Conservation (phyloP, 2,888 invertebrate species). For the Coleophora deauratella region DNA sequence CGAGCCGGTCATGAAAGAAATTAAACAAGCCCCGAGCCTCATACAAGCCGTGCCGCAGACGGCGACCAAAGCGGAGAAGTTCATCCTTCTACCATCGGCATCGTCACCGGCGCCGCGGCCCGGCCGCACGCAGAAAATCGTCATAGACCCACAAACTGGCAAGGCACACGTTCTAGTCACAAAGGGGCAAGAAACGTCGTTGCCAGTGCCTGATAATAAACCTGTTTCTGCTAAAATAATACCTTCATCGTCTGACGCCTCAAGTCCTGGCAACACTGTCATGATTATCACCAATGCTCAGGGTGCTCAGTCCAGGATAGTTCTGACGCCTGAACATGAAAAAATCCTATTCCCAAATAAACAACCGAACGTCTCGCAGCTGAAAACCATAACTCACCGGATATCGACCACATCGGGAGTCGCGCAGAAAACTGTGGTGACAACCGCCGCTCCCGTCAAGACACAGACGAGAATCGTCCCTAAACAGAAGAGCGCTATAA, state of each 20-base stretch:
- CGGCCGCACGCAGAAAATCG: conserved; percentile 60
- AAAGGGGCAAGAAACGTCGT: conserved; percentile 38
- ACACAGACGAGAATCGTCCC: conserved; percentile 50
- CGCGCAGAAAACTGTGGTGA: conserved; percentile 36
- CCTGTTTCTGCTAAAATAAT: conserved; percentile 56
- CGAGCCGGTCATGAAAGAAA: conserved; percentile 48
- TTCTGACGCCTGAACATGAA: conserved; percentile 76
- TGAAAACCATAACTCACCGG: conserved; percentile 53
- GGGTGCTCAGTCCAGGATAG: conserved; percentile 74
- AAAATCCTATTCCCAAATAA: conserved; percentile 74
- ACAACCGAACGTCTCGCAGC: conserved; percentile 47
- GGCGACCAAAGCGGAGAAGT: conserved; percentile 51
- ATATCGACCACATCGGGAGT: conserved; percentile 34
- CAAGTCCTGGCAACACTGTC: conserved; percentile 66
- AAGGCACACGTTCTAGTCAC: conserved; percentile 59
- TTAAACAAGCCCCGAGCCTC: conserved; percentile 36
- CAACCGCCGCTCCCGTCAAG: conserved; percentile 30
- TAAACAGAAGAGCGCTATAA: conserved; percentile 66
- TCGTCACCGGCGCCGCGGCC: conserved; percentile 36
- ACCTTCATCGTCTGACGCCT: conserved; percentile 41
- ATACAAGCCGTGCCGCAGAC: conserved; percentile 41
- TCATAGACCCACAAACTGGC: conserved; percentile 63
- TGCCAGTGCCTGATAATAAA: conserved; percentile 38
- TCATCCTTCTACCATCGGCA: conserved; percentile 56
- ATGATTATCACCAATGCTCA: conserved; percentile 79